Base-by-base conservation (phyloP, 2,888 invertebrate species). In the Apamea sordens region DNA sequence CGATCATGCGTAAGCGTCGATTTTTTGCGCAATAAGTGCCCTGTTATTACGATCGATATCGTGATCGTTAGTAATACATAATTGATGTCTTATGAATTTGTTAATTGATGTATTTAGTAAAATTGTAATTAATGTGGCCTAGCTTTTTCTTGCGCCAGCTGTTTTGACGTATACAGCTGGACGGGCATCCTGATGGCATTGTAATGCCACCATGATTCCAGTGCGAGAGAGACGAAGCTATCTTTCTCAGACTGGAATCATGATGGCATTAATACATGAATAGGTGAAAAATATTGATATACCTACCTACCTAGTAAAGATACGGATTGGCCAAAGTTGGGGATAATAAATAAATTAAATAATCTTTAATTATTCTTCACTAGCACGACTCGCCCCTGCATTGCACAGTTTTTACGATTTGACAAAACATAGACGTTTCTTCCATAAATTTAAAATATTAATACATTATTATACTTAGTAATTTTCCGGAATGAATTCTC, bases 21-120 rank as follows among this genome's bases (percentile, higher is more conserved):
- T 75, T 83, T 86, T 80, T 87, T 86, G 73, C 53, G 67, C 61
- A 77, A 75, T 41, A 56, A 47, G 36, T 56, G 50, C 77, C 56
- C 59, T 71, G 76, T 71, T 80, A 80, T 85, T 80, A 86, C 85
- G 74, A n/a, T n/a, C n/a, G n/a, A n/a, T n/a, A n/a, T n/a, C n/a
- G 41, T 75, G 77, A 80, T 86, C 71, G 47, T 64, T 76, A 68
- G 67, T 68, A 70, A 67, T 80, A 47, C 63, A 67, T 86, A 86
- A 85, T 76, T 76, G 53, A 72, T 77, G 18, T 80, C 41, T 78
- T n/a, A 82, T 67, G 8, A 47, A 71, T 80, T 77, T 73, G 76
- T 59, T 73, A 83, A 86, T 83, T 77, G 21, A 68, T 76, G 68
- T 36, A 24, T 67, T 73, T 71, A 50, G 47, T 63, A 47, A 59